These are phyloP conservation scores for Dendrocincla tyrannina DNA, from an alignment of 2,797 vertebrate genomes.

Conservation along the genomic window DNA sequence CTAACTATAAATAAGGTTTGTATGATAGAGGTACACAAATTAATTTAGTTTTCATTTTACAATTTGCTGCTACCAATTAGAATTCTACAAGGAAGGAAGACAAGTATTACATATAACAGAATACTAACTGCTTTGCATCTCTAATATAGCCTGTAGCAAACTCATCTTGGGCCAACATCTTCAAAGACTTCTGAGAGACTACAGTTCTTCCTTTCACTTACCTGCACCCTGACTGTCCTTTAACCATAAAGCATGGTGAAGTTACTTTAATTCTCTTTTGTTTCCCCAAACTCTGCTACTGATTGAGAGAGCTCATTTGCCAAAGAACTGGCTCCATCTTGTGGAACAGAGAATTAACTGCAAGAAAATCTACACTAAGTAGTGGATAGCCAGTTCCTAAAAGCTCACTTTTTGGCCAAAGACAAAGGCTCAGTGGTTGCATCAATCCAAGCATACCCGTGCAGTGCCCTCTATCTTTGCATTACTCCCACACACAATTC, in stretches of 20 bases:
- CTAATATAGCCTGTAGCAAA: not conserved
- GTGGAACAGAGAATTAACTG: conserved; percentile 23
- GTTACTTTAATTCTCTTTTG: not conserved
- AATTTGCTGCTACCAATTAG: not conserved
- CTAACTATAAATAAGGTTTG: not conserved
- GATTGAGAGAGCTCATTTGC: not conserved
- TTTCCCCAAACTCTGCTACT: not conserved
- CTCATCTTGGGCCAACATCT: not conserved
- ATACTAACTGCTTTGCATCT: not conserved
- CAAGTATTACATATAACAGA: not conserved
- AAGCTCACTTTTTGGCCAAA: not conserved
- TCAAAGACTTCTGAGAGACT: not conserved
- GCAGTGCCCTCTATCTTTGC: not conserved
- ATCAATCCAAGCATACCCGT: not conserved
- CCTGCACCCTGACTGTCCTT: not conserved
- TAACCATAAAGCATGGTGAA: not conserved
- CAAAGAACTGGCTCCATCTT: conserved; percentile 55
- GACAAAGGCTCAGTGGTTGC: not conserved
- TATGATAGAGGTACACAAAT: not conserved
- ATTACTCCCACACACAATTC: not conserved
- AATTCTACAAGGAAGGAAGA: not conserved
- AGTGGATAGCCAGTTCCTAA: not conserved
- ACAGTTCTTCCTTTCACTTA: not conserved
- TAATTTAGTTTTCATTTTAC: not conserved
- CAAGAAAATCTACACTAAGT: not conserved